phyloP scores from a whole-genome alignment of 2,888 invertebrate genomes.

The Drosophila paranaensis region DNA sequence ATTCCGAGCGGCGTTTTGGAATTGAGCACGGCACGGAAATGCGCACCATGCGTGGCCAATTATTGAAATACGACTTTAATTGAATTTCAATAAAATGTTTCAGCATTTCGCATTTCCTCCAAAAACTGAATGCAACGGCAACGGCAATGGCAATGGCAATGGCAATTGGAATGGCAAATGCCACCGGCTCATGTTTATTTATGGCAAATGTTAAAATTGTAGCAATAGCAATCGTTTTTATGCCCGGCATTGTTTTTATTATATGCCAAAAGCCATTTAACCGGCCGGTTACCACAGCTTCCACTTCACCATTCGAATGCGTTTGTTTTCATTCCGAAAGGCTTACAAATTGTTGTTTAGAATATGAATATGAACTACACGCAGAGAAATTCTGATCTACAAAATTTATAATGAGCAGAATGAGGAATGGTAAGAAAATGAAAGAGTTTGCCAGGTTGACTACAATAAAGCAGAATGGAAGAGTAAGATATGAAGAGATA shows the following conservation, averaged over 20 bases:
- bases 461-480: too few relatives aligned
- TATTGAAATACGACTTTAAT: slow-evolving; percentile 84
- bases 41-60: slow-evolving; percentile 84
- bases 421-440: too few relatives aligned
- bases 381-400: background rate
- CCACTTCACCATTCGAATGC: slow-evolving; percentile 11
- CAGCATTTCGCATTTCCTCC: slow-evolving; percentile 63
- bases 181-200: slow-evolving; percentile 75
- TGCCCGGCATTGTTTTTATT: slow-evolving; percentile 68
- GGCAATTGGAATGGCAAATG: slow-evolving; percentile 13
- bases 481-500: too few relatives aligned
- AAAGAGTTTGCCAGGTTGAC: too few relatives aligned
- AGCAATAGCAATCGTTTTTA: slow-evolving; percentile 72
- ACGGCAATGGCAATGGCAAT: slow-evolving; percentile 23
- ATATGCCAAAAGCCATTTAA: slow-evolving; percentile 72
- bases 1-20: slow-evolving; percentile 69
- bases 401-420: too few relatives aligned
- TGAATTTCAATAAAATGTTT: slow-evolving; percentile 83
- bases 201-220: slow-evolving; percentile 73
- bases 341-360: slow-evolving; percentile 68
- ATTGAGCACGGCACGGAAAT: slow-evolving; percentile 75
- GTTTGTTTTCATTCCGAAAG: slow-evolving; percentile 20
- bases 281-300: slow-evolving; percentile 19
- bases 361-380: slow-evolving; percentile 53
- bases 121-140: slow-evolving; percentile 15